A percentile compares a stretch with the other conserved stretches of the same genome.
phyloP scores from a whole-genome alignment of 2,797 vertebrate genomes.

The Anguilla obscura region DNA sequence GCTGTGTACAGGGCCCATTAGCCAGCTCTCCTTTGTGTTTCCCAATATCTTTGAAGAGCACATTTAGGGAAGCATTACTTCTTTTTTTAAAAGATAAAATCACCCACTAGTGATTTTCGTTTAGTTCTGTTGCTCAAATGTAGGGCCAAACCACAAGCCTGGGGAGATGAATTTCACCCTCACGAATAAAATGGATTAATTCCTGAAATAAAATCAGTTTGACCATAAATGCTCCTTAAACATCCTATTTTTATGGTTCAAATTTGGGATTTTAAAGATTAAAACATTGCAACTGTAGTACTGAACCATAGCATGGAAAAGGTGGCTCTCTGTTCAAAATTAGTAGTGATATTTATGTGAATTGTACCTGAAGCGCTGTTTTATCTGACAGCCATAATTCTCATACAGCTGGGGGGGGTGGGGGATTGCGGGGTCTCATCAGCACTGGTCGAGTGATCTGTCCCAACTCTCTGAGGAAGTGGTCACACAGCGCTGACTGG shows the following conservation, averaged over 20 bases:
- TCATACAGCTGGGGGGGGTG: not conserved
- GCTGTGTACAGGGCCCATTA: not conserved
- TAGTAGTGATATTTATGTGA: not conserved
- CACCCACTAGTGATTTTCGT: not conserved
- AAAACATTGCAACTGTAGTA: not conserved
- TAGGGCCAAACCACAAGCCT: not conserved
- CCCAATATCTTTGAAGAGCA: not conserved
- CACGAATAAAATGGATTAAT: not conserved
- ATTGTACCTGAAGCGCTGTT: not conserved
- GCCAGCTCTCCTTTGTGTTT: not conserved
- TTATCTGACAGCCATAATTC: not conserved
- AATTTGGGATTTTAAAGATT: not conserved
- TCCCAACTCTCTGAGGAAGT: too few relatives aligned
- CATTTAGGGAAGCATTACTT: not conserved
- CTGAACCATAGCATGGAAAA: conserved; percentile 30
- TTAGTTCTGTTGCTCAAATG: not conserved
- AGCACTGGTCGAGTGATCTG: too few relatives aligned
- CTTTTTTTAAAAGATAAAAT: not conserved
- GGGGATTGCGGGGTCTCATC: too few relatives aligned
- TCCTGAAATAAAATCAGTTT: not conserved
- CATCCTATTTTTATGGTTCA: not conserved
- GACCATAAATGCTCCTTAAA: not conserved
- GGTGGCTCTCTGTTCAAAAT: conserved; percentile 30
- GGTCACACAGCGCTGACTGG: too few relatives aligned
- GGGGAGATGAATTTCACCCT: not conserved